Percentiles rank a stretch among this genome's conserved stretches.
Evolutionary conservation across 1,140 invertebrate species (phyloP).

Genomic region (Aphis craccivora): DNA sequence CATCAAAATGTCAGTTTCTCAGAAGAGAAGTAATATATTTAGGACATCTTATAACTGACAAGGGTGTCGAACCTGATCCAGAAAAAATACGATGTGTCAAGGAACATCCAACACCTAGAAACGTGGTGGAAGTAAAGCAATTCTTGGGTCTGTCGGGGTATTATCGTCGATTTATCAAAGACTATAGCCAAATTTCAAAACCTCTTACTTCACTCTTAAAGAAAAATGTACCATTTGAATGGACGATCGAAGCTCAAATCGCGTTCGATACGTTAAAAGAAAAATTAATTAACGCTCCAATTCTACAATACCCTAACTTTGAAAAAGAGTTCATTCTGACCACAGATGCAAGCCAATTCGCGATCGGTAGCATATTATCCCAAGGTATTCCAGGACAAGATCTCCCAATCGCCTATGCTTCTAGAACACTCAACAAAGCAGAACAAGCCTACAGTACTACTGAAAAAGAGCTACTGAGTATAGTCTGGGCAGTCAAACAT

Average conservation of each 20-base stretch:
- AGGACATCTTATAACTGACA: slow-evolving; percentile 64
- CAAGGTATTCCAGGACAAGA: slow-evolving; percentile 56
- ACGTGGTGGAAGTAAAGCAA: slow-evolving; percentile 55
- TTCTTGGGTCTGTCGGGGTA: not conserved
- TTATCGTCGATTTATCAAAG: slow-evolving; percentile 24
- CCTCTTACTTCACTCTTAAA: not conserved
- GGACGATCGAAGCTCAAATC: not conserved
- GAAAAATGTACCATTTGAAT: slow-evolving; percentile 12
- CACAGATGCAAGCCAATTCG: slow-evolving; percentile 60
- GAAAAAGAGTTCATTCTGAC: slow-evolving; percentile 62
- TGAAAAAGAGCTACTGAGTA: slow-evolving; percentile 62
- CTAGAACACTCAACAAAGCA: slow-evolving; percentile 57
- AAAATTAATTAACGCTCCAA: slow-evolving; percentile 25
- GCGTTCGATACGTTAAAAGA: not conserved
- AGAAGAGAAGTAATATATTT: slow-evolving; percentile 64
- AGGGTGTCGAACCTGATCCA: slow-evolving; percentile 65
- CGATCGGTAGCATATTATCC: slow-evolving; percentile 52
- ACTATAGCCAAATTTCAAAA: slow-evolving; percentile 22
- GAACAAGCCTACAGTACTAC: slow-evolving; percentile 62
- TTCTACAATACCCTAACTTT: slow-evolving; percentile 64
- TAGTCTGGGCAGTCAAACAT: too few species aligned
- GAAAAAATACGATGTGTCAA: slow-evolving; percentile 62
- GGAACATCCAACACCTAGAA: not conserved
- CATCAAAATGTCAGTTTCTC: slow-evolving; percentile 30
- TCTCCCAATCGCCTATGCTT: slow-evolving; percentile 61